Evolutionary conservation across 2,888 invertebrate genomes (phyloP), one percentile per base, ranked within the genome.

Genomic region (Dione vanillae): DNA sequence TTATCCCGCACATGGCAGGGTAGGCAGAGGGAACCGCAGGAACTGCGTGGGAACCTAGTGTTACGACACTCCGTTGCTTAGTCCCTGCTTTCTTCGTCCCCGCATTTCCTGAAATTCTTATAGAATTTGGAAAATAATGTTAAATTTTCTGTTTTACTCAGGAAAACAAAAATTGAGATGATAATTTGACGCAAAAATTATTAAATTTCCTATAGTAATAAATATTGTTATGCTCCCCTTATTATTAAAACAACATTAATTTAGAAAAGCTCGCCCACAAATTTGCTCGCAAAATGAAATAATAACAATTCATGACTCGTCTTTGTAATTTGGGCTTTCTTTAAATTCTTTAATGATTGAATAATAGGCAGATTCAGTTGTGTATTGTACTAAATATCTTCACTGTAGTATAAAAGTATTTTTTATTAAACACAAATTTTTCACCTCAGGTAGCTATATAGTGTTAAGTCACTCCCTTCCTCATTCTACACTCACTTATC

Each of bases 281-380:
- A 35, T 54, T 54, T 35, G 35, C 14, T 35, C 1, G n/a, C 27
- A 35, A 52, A 52, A 27, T n/a, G 35, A n/a, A 35, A 54, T 35
- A 2, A 54, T 49, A 49, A 49, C 9, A 54, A 54, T n/a, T 54
- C 35, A 35, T 54, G 35, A 54, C 27, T 54, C 11, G 54, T 9
- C 35, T 14, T 54, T 54, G 54, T 35, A 54, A 52, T 52, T 54
- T 54, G 49, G 49, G 19, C 49, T 49, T 14, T 35, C n/a, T 35
- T 7, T 52, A 8, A 12, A 14, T 14, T 52, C 27, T 27, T 54
- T 54, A 35, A 35, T 14, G 5, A 35, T 54, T 35, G 2, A 54
- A 0, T 27, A 52, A 52, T 27, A 14, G n/a, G n/a, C 5, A 14
- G 27, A 9, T 52, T 52, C 27, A 14, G 14, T 27, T 7, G 14